Percentiles rank a stretch among this genome's conserved stretches.
Conservation (phyloP, 2,888 invertebrate species). For the Rhorus exstirpatorius region DNA sequence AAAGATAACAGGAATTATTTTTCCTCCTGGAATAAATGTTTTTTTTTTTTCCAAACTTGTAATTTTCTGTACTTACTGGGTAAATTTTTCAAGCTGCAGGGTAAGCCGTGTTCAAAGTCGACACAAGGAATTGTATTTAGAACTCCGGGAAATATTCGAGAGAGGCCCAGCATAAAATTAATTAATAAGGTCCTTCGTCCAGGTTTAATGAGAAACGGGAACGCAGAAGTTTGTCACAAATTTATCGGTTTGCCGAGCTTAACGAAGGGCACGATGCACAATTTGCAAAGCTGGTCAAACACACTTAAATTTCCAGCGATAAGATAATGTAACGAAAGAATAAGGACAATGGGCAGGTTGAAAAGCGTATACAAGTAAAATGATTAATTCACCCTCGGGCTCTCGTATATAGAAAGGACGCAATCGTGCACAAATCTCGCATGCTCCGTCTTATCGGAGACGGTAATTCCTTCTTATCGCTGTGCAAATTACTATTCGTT, state of each 20-base stretch:
- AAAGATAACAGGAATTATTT: too few species aligned
- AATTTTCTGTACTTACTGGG: too few species aligned
- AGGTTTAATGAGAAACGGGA: too few species aligned
- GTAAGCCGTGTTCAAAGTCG: too few species aligned
- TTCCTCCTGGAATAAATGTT: too few species aligned
- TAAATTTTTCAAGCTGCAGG: too few species aligned
- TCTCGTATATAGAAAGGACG: slow-evolving; percentile 27
- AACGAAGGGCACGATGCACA: slow-evolving; percentile 49
- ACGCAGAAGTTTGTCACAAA: neutral
- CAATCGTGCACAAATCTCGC: slow-evolving; percentile 61
- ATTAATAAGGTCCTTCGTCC: too few species aligned
- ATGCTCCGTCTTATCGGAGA: slow-evolving; percentile 64
- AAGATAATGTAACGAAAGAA: slow-evolving; percentile 25
- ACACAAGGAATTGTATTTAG: too few species aligned
- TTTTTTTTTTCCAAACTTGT: too few species aligned
- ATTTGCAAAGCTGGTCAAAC: too few species aligned
- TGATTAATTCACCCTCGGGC: slow-evolving; percentile 51
- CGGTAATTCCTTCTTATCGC: slow-evolving; percentile 78
- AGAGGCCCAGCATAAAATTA: too few species aligned
- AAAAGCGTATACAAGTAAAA: slow-evolving; percentile 45
- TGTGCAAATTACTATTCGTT: slow-evolving; percentile 80
- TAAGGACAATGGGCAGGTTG: slow-evolving; percentile 21
- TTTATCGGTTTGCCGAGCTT: slow-evolving; percentile 42
- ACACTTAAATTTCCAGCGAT: neutral
- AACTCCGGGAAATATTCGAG: too few species aligned